Evolutionary conservation across 2,888 invertebrate genomes (phyloP), one percentile per base, ranked within the genome.

Genomic region (Empis livida): DNA sequence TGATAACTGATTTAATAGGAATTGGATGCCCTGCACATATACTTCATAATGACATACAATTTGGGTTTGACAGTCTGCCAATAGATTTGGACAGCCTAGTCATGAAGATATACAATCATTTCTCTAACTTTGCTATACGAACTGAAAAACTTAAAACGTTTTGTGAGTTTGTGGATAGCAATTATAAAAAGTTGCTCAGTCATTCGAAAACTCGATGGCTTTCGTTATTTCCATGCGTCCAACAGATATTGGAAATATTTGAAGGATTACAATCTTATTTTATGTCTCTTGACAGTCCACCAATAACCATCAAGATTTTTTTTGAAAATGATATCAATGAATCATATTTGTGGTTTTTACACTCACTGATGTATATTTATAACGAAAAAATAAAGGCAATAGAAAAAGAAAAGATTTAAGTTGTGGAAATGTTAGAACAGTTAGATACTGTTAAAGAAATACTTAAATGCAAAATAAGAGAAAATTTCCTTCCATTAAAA

Each of bases 1-100:
- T 10, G 51, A 51, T 35, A 39, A 16, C 15, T 6, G 14, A 39
- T 17, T 39, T 39, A 16, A 39, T 39, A 15, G 39, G 39, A 39
- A 16, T 39, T 20, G 20, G 39, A 2, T 39, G 39, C 11, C 39
- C 39, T 8, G 39, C 15, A 16, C 39, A 39, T 39, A 39, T 39
- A 15, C 20, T 39, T 17, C 39, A 39, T 11, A 17, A 39, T 13
- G 15, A 16, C 16, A 39, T 39, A 15, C 39, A 39, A 16, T 39
- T 39, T 27, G 41, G 41, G 11, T 41, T 41, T 27, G 27, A 41
- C 13, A 10, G 23, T 10, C 10, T 41, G 23, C 41, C 41, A 27
- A 27, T 41, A 41, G 41, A 41, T 41, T 41, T 41, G 13, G 41
- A 41, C 5, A 20, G 39, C 6, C 14, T 39, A 13, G 13, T 39